These are phyloP conservation scores for Ailurus styani DNA, from an alignment of 2,113 vertebrate genomes.

Conservation along the genomic window DNA sequence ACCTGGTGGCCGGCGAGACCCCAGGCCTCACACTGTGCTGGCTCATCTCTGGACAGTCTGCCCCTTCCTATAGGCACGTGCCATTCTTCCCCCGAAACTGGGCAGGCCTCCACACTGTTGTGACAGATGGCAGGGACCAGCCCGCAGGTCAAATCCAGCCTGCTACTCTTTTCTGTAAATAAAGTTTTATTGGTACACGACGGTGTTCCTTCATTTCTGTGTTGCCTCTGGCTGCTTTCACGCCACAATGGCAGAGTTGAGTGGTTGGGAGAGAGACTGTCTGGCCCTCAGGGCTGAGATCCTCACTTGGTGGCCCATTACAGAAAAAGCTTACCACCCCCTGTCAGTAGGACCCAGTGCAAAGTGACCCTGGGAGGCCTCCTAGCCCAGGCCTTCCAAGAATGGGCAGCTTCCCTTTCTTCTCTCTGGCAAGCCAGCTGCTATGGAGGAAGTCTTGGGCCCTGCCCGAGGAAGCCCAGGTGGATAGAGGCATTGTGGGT, in stretches of 20 bases:
- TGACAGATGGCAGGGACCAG: background rate
- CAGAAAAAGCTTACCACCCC: background rate
- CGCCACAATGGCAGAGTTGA: background rate
- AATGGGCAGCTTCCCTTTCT: background rate
- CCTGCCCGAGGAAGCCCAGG: background rate
- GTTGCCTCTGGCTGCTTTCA: background rate
- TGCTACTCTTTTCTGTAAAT: background rate
- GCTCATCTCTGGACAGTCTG: background rate
- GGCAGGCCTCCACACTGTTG: background rate
- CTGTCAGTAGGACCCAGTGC: background rate
- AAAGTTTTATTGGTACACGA: background rate
- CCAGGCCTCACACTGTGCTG: fast-evolving
- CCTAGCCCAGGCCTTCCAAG: background rate
- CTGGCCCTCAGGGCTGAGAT: background rate
- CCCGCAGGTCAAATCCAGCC: background rate
- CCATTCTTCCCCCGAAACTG: background rate
- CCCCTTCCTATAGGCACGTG: background rate
- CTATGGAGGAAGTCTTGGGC: no score
- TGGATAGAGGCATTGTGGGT: no score
- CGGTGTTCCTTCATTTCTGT: background rate
- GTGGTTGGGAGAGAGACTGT: background rate
- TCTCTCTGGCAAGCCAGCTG: background rate
- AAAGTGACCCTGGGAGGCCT: background rate
- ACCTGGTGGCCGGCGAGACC: fast-evolving
- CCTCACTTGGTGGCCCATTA: background rate